Conservation (phyloP, 1,140 invertebrate species). For the Magallana gigas region DNA sequence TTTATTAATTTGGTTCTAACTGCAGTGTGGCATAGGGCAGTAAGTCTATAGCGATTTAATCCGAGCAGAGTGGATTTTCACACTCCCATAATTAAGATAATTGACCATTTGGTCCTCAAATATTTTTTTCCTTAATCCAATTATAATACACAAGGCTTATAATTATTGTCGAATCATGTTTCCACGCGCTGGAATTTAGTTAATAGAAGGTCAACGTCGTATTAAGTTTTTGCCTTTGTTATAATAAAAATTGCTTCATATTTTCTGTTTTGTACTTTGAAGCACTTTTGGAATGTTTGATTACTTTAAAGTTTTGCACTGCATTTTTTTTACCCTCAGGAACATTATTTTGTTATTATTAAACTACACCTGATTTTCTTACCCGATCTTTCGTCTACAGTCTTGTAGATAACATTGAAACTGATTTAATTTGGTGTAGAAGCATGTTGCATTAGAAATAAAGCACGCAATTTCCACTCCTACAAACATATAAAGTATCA, state of each 20-base stretch:
- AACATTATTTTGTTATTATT: background rate
- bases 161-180: background rate
- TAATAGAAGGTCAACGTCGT: background rate
- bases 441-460: background rate
- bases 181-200: background rate
- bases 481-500: conserved; percentile 4
- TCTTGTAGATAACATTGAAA: background rate
- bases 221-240: background rate
- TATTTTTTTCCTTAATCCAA: background rate
- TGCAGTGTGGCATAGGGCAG: background rate
- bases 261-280: background rate
- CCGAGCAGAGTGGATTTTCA: background rate
- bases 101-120: background rate
- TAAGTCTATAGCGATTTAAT: background rate
- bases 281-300: background rate
- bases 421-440: background rate
- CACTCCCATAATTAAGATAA: background rate
- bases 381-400: background rate
- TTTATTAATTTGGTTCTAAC: too few species aligned
- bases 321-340: background rate
- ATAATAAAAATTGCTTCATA: background rate
- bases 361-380: background rate
- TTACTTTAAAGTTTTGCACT: background rate
- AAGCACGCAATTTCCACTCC: background rate
- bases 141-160: conserved; percentile 10